Evolutionary conservation across 2,888 invertebrate genomes (phyloP), one percentile per base, ranked within the genome.

Genomic region (Synanthedon andrenaeformis): DNA sequence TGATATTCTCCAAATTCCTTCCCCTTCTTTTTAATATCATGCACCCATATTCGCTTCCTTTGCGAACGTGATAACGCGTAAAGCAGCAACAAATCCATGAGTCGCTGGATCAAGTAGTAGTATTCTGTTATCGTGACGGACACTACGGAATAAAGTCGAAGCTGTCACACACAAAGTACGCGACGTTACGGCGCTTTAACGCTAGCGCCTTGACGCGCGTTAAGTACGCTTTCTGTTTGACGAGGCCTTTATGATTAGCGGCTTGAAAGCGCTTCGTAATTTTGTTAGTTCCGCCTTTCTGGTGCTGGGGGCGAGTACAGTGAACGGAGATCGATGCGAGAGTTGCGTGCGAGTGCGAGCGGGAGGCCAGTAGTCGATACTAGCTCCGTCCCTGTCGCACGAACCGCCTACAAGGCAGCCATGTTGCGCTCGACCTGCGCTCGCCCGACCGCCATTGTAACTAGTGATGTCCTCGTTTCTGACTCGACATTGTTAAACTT

Each of bases 181-280:
- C n/a, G n/a, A n/a, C n/a, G n/a, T n/a, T n/a, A n/a, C n/a, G n/a
- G n/a, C n/a, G n/a, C n/a, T n/a, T n/a, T n/a, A n/a, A n/a, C n/a
- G n/a, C n/a, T n/a, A n/a, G n/a, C n/a, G n/a, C n/a, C n/a, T n/a
- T n/a, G n/a, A n/a, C n/a, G n/a, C n/a, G n/a, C n/a, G n/a, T n/a
- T n/a, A n/a, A n/a, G n/a, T n/a, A n/a, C n/a, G n/a, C n/a, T n/a
- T n/a, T n/a, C n/a, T n/a, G n/a, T n/a, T n/a, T n/a, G n/a, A n/a
- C n/a, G n/a, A n/a, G n/a, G n/a, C n/a, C n/a, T n/a, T n/a, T 86
- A 86, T 87, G 87, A 87, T 87, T 87, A 87, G 87, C 86, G 87
- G 87, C 87, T 84, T 84, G 86, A 86, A 85, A 86, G 86, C 86
- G 85, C 87, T 86, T 83, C 85, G 87, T 87, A 86, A 87, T 87